phyloP scores from a whole-genome alignment of 2,113 vertebrate species.

The Junco hyemalis region DNA sequence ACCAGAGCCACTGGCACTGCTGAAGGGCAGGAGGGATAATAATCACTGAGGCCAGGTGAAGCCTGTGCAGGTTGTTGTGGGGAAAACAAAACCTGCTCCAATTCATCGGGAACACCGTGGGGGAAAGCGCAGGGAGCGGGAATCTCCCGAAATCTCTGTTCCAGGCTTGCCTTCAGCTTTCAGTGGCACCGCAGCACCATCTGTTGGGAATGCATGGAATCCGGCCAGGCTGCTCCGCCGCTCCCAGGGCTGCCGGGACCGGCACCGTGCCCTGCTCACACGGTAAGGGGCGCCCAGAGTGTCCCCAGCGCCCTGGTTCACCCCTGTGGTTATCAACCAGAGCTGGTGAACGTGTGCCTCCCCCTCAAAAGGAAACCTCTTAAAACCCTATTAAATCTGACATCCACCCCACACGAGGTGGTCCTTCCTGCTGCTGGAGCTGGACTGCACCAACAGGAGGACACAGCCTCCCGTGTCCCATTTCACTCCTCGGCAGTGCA shows the following conservation, averaged over 20 bases:
- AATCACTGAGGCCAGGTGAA: not conserved
- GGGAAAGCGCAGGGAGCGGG: not conserved
- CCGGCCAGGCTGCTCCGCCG: accelerated
- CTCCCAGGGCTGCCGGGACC: not conserved
- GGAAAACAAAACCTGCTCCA: not conserved
- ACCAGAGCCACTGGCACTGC: not conserved
- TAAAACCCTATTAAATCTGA: not conserved
- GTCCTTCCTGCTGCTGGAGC: not conserved
- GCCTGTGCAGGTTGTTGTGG: not conserved
- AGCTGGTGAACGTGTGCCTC: accelerated
- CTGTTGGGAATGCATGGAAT: not conserved
- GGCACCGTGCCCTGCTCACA: accelerated
- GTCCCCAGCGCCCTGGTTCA: accelerated
- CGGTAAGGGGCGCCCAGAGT: accelerated
- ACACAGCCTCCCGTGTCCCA: not conserved
- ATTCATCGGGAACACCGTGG: accelerated
- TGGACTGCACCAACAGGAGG: accelerated
- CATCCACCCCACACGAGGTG: too few relatives aligned
- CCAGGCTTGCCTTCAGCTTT: accelerated
- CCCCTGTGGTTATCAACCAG: not conserved
- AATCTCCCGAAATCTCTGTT: accelerated
- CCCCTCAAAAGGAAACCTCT: not conserved
- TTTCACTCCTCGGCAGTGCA: not conserved
- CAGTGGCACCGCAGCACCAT: constrained; percentile 6
- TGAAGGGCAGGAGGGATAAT: not conserved